Evolutionary conservation across 2,113 vertebrate genomes (phyloP).

Genomic region (Mesoclemmys tuberculata): DNA sequence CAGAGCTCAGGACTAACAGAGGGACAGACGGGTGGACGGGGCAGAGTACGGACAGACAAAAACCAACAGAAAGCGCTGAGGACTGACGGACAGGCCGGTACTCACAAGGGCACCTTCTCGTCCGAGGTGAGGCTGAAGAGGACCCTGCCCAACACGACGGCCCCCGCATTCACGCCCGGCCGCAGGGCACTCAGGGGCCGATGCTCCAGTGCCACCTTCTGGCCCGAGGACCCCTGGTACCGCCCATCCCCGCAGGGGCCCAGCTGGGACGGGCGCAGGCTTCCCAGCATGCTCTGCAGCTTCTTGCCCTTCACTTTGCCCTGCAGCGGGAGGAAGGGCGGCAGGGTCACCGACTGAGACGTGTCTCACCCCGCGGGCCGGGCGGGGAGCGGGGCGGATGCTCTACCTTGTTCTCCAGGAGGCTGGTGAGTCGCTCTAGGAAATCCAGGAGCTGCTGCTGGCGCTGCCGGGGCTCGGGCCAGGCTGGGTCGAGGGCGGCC

Average conservation of each 20-base stretch:
- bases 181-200: conserved; percentile 76
- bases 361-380: too few relatives aligned
- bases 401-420: conserved; percentile 87
- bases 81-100: neutral
- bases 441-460: conserved; percentile 87
- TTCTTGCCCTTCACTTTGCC: conserved; percentile 90
- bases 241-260: conserved; percentile 85
- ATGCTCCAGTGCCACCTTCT: conserved; percentile 79
- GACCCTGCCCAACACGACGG: conserved; percentile 89
- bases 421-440: conserved; percentile 81
- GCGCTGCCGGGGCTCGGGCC: conserved; percentile 81
- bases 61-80: neutral
- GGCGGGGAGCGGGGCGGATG: neutral
- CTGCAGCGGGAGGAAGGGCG: conserved; percentile 59
- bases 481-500: conserved; percentile 85
- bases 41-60: neutral
- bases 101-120: conserved; percentile 92
- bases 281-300: conserved; percentile 86
- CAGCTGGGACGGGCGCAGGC: conserved; percentile 80
- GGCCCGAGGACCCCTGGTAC: conserved; percentile 83
- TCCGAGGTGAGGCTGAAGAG: conserved; percentile 91
- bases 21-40: too few relatives aligned
- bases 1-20: too few relatives aligned
- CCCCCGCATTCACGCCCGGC: conserved; percentile 81
- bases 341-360: neutral